These are phyloP conservation scores for Gallinago jamesoni DNA, from an alignment of 2,113 vertebrate genomes.

Conservation along the genomic window DNA sequence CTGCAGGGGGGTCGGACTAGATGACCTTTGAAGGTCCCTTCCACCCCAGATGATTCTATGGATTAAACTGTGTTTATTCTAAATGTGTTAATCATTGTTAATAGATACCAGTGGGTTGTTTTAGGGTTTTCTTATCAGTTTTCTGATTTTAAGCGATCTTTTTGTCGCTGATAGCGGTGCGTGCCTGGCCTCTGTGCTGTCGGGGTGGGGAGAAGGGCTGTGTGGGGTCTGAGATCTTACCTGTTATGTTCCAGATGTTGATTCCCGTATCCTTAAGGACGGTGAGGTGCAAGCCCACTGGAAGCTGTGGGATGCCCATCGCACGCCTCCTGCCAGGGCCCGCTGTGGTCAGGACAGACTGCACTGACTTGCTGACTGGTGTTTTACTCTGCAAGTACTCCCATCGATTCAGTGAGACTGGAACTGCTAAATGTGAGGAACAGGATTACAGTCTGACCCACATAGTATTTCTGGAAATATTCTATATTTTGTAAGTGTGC, in stretches of 20 bases:
- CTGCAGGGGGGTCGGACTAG: too few species aligned
- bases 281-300: accelerated
- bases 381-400: neutral
- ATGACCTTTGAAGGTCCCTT: too few species aligned
- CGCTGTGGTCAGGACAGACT: accelerated
- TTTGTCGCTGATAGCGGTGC: neutral
- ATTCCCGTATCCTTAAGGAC: accelerated
- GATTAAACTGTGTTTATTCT: accelerated
- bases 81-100: neutral
- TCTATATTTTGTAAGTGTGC: neutral
- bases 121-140: neutral
- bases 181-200: neutral
- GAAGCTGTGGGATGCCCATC: accelerated
- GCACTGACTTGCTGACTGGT: accelerated
- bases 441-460: neutral
- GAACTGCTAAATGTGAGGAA: accelerated
- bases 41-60: too few species aligned
- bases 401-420: neutral
- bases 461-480: neutral
- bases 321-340: accelerated
- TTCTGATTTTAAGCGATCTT: neutral
- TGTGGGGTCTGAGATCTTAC: accelerated
- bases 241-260: accelerated
- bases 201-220: accelerated
- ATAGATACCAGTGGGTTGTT: neutral